Percentiles rank a stretch among this genome's conserved stretches.
Conservation (phyloP, 2,888 invertebrate genomes). For the Macrophya alboannulata region DNA sequence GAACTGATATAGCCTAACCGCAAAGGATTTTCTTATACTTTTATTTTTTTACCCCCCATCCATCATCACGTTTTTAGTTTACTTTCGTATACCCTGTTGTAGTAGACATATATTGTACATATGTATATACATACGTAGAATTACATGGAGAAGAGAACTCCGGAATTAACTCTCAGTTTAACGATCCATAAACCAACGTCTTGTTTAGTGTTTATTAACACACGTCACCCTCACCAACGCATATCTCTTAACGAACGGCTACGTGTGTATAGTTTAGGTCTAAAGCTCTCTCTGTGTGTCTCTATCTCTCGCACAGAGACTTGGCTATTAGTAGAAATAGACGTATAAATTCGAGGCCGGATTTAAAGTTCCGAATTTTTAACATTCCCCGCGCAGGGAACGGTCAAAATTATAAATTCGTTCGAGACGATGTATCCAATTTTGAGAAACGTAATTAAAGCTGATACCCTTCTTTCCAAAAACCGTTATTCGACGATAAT, state of each 20-base stretch:
- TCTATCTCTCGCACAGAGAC: too few relatives aligned
- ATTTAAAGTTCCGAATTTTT: too few relatives aligned
- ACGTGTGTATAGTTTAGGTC: background rate
- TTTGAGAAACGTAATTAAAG: too few relatives aligned
- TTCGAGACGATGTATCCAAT: too few relatives aligned
- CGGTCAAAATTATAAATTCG: too few relatives aligned
- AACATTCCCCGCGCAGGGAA: too few relatives aligned
- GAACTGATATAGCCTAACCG: background rate
- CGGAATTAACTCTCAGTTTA: constrained; percentile 42
- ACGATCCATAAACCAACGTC: constrained; percentile 47
- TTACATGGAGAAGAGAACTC: background rate
- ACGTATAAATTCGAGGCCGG: too few relatives aligned
- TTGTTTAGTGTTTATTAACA: constrained; percentile 32
- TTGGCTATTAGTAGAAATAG: too few relatives aligned
- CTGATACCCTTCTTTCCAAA: too few relatives aligned
- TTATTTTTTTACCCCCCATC: background rate
- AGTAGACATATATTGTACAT: background rate
- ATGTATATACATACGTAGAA: background rate
- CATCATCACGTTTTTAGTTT: constrained; percentile 38
- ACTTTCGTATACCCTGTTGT: background rate
- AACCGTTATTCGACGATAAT: too few relatives aligned
- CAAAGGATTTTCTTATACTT: background rate
- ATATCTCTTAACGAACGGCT: background rate
- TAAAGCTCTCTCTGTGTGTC: too few relatives aligned
- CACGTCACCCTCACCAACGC: constrained; percentile 12